Percentiles rank a stretch among this genome's conserved stretches.
Evolutionary conservation across 2,797 vertebrate species (phyloP).

Genomic region (Aulostomus chinensis): DNA sequence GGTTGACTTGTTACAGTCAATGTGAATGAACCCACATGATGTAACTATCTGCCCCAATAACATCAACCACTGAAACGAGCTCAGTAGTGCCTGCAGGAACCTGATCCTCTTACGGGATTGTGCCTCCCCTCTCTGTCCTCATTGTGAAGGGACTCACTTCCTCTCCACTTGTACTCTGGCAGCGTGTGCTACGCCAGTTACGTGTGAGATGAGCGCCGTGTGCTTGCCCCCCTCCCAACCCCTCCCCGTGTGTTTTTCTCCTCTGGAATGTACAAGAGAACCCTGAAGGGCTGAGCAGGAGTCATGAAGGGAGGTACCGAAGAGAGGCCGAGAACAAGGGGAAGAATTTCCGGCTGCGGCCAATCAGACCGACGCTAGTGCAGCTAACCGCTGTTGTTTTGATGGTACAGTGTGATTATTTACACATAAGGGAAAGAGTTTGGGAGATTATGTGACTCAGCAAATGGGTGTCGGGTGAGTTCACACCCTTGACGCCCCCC

Average conservation of each 20-base stretch:
- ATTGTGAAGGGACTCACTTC: slow-evolving; percentile 31
- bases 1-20: neutral
- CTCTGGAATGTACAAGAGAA: slow-evolving; percentile 61
- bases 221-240: slow-evolving; percentile 21
- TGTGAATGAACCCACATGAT: slow-evolving; percentile 36
- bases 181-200: slow-evolving; percentile 22
- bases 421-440: slow-evolving; percentile 28
- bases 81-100: slow-evolving; percentile 55
- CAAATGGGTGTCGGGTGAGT: slow-evolving; percentile 14
- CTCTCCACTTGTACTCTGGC: slow-evolving; percentile 33
- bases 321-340: slow-evolving; percentile 39
- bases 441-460: slow-evolving; percentile 62
- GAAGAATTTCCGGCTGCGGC: slow-evolving; percentile 26
- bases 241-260: slow-evolving; percentile 49
- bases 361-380: slow-evolving; percentile 30
- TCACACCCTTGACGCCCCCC: slow-evolving; percentile 68
- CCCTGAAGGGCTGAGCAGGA: slow-evolving; percentile 27
- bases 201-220: slow-evolving; percentile 42
- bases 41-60: slow-evolving; percentile 45
- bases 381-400: slow-evolving; percentile 46
- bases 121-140: slow-evolving; percentile 40
- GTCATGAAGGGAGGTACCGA: slow-evolving; percentile 30
- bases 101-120: slow-evolving; percentile 59
- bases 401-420: slow-evolving; percentile 48
- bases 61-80: slow-evolving; percentile 49